Percentiles rank a stretch among this genome's conserved stretches.
phyloP scores from a whole-genome alignment of 2,797 vertebrate genomes.

The Malacoctenus gilli region DNA sequence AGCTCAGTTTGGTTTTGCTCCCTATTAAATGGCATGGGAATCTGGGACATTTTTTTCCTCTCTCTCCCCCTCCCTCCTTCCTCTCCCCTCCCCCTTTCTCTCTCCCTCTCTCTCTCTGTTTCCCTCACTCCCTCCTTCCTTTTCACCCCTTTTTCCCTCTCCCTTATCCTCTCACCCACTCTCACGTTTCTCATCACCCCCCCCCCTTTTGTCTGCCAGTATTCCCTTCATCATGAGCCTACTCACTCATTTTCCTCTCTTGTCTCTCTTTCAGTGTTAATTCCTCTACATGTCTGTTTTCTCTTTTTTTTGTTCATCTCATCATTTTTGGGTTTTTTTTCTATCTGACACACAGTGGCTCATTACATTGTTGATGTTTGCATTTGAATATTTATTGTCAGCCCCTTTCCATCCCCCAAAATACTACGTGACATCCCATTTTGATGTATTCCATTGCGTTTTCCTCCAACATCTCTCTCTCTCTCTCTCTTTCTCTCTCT shows the following conservation, averaged over 20 bases:
- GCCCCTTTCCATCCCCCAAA: neutral
- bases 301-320: conserved; percentile 9
- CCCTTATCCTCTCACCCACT: conserved; percentile 55
- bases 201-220: conserved; percentile 59
- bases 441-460: neutral
- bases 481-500: conserved; percentile 15
- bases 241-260: conserved; percentile 47
- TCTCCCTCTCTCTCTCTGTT: conserved; percentile 32
- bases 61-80: conserved; percentile 36
- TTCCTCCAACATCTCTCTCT: neutral
- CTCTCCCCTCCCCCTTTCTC: conserved; percentile 25
- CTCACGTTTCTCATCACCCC: conserved; percentile 61
- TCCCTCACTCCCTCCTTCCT: conserved; percentile 11
- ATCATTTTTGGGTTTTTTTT: neutral
- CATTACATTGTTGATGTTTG: neutral
- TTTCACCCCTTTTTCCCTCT: conserved; percentile 4
- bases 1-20: conserved; percentile 74
- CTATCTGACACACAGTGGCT: conserved; percentile 5
- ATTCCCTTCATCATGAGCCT: conserved; percentile 52
- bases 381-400: too few species aligned
- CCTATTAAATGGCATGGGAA: conserved; percentile 78
- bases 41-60: conserved; percentile 63
- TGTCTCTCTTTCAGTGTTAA: conserved; percentile 11
- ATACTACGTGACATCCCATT: neutral
- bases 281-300: conserved; percentile 2